phyloP scores from a whole-genome alignment of 2,888 invertebrate genomes.

The Junonia oenone region DNA sequence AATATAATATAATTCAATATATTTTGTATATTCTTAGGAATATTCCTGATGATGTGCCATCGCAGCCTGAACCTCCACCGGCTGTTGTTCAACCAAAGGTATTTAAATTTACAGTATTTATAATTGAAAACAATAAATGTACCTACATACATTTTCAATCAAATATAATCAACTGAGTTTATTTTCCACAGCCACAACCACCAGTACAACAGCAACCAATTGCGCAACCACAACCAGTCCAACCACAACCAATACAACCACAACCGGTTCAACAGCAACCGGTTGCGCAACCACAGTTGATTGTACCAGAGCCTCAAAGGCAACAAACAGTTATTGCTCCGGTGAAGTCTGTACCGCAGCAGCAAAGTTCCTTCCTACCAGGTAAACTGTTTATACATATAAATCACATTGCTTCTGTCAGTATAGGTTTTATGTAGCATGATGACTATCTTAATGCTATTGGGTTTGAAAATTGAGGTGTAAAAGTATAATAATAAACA shows the following conservation, averaged over 20 bases:
- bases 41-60: constrained; percentile 48
- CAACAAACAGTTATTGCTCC: constrained; percentile 10
- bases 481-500: no score
- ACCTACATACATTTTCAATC: no score
- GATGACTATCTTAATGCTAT: no score
- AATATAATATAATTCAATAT: no score
- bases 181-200: constrained; percentile 1
- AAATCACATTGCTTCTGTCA: no score
- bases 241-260: constrained; percentile 29
- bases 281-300: constrained; percentile 18
- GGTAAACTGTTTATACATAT: no score
- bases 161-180: not conserved
- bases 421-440: no score
- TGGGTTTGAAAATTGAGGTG: no score
- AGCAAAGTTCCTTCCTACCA: not conserved
- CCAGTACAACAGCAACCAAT: constrained; percentile 10
- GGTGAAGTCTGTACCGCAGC: not conserved
- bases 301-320: no score
- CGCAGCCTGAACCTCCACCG: constrained; percentile 32
- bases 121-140: no score
- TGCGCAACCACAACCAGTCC: constrained; percentile 12
- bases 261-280: constrained; percentile 17
- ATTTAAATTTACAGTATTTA: constrained; percentile 4
- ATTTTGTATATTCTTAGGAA: constrained; percentile 34
- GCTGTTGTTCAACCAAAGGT: constrained; percentile 33